Conservation (phyloP, 1,140 invertebrate genomes). For the Ceratina japonica region DNA sequence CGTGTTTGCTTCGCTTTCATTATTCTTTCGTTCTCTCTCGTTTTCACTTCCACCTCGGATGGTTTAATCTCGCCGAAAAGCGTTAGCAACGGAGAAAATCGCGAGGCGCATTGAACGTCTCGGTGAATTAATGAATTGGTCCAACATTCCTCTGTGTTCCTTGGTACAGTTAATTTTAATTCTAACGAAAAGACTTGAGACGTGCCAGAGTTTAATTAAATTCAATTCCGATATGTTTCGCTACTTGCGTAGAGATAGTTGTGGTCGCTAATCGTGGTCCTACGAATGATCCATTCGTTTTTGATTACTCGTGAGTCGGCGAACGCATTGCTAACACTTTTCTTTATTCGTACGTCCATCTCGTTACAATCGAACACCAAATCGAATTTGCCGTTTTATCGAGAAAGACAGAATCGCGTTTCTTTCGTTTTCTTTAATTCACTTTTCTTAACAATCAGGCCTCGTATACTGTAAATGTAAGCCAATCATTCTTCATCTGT, state of each 20-base stretch:
- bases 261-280: slow-evolving; percentile 24
- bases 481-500: not conserved
- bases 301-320: too few relatives aligned
- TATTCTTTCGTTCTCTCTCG: not conserved
- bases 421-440: too few relatives aligned
- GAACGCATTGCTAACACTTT: not conserved
- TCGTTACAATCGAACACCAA: not conserved
- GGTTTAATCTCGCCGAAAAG: not conserved
- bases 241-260: slow-evolving; percentile 4
- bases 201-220: not conserved
- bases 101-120: not conserved
- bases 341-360: not conserved
- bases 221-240: slow-evolving; percentile 33
- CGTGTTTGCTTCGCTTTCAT: not conserved
- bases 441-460: not conserved
- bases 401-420: slow-evolving; percentile 40
- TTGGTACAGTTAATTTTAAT: not conserved
- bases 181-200: not conserved
- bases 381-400: slow-evolving; percentile 47
- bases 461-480: slow-evolving; percentile 35
- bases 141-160: not conserved
- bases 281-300: not conserved
- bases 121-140: slow-evolving; percentile 16
- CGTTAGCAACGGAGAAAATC: slow-evolving; percentile 2
- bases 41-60: not conserved